Conservation (phyloP, 2,113 vertebrate species). For the Sinocyclocheilus anophthalmus region DNA sequence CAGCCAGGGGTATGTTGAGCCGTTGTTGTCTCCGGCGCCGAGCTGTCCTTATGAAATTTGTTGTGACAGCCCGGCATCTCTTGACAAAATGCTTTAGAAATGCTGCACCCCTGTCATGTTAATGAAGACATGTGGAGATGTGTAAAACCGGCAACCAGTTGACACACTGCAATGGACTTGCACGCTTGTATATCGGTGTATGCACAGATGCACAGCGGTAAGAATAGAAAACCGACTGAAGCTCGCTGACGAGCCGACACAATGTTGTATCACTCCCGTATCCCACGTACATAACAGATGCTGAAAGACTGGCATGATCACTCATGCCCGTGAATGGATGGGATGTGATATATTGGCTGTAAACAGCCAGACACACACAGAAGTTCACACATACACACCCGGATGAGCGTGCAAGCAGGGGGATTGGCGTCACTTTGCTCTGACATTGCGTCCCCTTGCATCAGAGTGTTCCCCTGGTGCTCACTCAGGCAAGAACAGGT, state of each 20-base stretch:
- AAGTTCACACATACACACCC: constrained; percentile 44
- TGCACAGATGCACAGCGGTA: constrained; percentile 37
- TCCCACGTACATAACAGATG: constrained; percentile 40
- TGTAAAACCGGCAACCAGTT: constrained; percentile 70
- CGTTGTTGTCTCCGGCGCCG: constrained; percentile 60
- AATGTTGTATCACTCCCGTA: constrained; percentile 42
- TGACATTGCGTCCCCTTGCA: constrained; percentile 80
- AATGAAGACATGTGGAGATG: constrained; percentile 73
- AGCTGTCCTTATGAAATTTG: constrained; percentile 72
- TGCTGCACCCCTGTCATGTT: constrained; percentile 73
- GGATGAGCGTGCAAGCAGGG: not conserved
- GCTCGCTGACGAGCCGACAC: constrained; percentile 41
- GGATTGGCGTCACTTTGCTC: constrained; percentile 72
- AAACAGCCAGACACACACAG: constrained; percentile 45
- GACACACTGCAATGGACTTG: constrained; percentile 53
- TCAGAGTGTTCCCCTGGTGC: constrained; percentile 77
- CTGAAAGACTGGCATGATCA: constrained; percentile 58
- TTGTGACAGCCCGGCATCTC: constrained; percentile 78
- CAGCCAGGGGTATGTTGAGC: constrained; percentile 54
- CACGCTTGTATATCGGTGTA: not conserved
- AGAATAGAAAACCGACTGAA: constrained; percentile 12
- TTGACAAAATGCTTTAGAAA: constrained; percentile 80
- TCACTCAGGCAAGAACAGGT: constrained; percentile 51
- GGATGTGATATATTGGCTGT: constrained; percentile 28
- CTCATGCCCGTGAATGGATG: constrained; percentile 51